Percentiles rank a stretch among this genome's conserved stretches.
Conservation (phyloP, 2,888 invertebrate species). For the Sceliomorpha sp. region DNA sequence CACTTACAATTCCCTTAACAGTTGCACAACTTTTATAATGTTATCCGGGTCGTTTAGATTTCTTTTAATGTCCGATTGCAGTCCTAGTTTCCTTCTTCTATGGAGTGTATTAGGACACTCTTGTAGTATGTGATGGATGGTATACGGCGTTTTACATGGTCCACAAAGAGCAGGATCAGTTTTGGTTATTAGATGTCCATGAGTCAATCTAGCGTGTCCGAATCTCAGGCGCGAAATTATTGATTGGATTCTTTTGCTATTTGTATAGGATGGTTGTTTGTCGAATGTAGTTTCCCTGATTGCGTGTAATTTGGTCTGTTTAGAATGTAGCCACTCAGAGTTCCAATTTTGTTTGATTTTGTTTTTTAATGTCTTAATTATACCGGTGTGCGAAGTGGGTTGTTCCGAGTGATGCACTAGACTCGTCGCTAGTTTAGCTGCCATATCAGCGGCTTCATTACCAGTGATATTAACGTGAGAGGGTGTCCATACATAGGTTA, state of each 20-base stretch:
- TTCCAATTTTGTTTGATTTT: not conserved
- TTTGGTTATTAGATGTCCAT: conserved; percentile 4
- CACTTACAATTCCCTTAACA: too few relatives aligned
- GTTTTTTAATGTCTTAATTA: not conserved
- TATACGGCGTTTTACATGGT: not conserved
- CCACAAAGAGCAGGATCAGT: not conserved
- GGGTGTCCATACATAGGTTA: conserved; percentile 8
- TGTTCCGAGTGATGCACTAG: too few relatives aligned
- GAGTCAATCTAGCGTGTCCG: conserved; percentile 9
- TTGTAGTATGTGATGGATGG: not conserved
- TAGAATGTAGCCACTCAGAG: not conserved
- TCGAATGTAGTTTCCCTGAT: conserved; percentile 2
- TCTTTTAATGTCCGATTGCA: too few relatives aligned
- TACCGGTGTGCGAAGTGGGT: not conserved
- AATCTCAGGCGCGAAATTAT: conserved; percentile 7
- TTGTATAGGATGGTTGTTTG: conserved; percentile 1
- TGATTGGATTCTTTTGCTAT: not conserved
- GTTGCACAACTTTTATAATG: too few relatives aligned
- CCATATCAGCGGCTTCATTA: conserved; percentile 21
- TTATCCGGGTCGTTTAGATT: too few relatives aligned
- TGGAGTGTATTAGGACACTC: too few relatives aligned
- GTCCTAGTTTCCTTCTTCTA: too few relatives aligned
- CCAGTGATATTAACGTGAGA: conserved; percentile 10
- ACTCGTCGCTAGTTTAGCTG: too few relatives aligned
- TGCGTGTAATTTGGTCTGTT: not conserved